Conservation (phyloP, 2,797 vertebrate species). For the Thalassophryne amazonica region DNA sequence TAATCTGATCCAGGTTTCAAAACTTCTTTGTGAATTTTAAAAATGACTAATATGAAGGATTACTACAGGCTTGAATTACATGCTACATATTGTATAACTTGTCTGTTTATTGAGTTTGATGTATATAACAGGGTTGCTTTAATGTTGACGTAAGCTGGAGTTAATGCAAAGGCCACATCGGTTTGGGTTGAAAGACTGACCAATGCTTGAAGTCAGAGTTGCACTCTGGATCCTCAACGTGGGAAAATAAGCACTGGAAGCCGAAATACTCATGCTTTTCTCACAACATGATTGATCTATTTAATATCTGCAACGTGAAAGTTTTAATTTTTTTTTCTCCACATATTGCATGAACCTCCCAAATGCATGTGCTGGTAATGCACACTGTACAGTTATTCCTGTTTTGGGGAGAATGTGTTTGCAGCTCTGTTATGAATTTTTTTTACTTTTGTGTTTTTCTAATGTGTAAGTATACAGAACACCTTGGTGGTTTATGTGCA, state of each 20-base stretch:
- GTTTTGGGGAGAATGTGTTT: constrained; percentile 43
- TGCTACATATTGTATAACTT: constrained; percentile 4
- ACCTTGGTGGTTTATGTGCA: constrained; percentile 70
- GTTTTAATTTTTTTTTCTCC: constrained; percentile 38
- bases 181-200: not conserved
- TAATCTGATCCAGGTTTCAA: constrained; percentile 14
- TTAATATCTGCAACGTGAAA: constrained; percentile 5
- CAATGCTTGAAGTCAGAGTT: constrained; percentile 1
- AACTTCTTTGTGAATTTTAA: constrained; percentile 13
- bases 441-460: constrained; percentile 57
- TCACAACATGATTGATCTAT: constrained; percentile 35
- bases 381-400: constrained; percentile 57
- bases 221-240: not conserved
- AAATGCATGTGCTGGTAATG: constrained; percentile 65
- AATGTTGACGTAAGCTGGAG: not conserved
- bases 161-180: not conserved
- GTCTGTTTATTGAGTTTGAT: constrained; percentile 54
- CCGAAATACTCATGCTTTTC: constrained; percentile 11
- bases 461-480: constrained; percentile 57
- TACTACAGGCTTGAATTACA: constrained; percentile 7
- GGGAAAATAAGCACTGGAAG: constrained; percentile 13
- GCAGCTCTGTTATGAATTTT: constrained; percentile 37
- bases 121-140: constrained; percentile 29
- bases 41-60: constrained; percentile 6
- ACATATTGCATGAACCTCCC: constrained; percentile 46